phyloP scores from a whole-genome alignment of 2,888 invertebrate genomes.

The Cenopis cana region DNA sequence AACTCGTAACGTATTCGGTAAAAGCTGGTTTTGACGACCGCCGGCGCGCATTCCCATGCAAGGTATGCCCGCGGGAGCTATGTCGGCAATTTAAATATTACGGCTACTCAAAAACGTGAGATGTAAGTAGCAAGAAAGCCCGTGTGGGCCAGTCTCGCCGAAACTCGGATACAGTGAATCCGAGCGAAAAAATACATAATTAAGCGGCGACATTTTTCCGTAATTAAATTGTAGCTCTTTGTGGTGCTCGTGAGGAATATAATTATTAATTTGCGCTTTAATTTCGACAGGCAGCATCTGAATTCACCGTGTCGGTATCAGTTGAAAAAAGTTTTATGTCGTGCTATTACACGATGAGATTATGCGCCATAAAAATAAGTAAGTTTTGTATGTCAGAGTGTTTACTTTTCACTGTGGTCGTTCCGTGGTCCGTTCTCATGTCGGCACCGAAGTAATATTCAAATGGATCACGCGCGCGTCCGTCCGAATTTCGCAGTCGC shows the following conservation, averaged over 20 bases:
- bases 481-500: constrained; percentile 81
- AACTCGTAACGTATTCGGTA: constrained; percentile 79
- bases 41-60: constrained; percentile 82
- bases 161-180: constrained; percentile 76
- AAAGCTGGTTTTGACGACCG: constrained; percentile 80
- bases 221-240: constrained; percentile 81
- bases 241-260: constrained; percentile 57
- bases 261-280: constrained; percentile 76
- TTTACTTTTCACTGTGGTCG: constrained; percentile 45
- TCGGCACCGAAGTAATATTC: constrained; percentile 80
- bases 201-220: constrained; percentile 74
- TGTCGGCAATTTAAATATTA: constrained; percentile 84
- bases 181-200: constrained; percentile 73
- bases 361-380: constrained; percentile 75
- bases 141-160: constrained; percentile 76
- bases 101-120: constrained; percentile 84
- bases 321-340: constrained; percentile 62
- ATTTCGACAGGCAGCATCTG: constrained; percentile 62
- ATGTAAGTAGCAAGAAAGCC: constrained; percentile 79
- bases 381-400: constrained; percentile 56
- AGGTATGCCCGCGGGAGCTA: constrained; percentile 82
- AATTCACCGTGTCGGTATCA: constrained; percentile 66
- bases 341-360: constrained; percentile 67
- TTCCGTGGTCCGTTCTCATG: constrained; percentile 72
- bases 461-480: constrained; percentile 83